These are phyloP conservation scores for Drosophila siamana DNA, from an alignment of 2,888 invertebrate species.

Conservation along the genomic window DNA sequence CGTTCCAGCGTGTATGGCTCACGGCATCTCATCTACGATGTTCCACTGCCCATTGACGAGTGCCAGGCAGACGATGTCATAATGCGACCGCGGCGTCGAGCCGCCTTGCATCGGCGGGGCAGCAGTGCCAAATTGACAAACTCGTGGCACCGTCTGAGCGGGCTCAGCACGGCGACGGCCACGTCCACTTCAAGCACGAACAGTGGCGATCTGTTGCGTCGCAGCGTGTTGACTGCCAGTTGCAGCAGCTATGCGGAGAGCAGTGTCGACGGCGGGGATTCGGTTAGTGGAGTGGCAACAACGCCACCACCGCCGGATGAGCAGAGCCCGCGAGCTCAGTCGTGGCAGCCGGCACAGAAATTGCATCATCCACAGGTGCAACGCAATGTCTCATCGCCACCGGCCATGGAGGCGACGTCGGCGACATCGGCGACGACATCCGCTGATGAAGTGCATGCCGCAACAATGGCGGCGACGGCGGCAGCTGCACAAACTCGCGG, in stretches of 20 bases:
- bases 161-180: conserved; percentile 72
- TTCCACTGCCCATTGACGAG: conserved; percentile 88
- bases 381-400: conserved; percentile 86
- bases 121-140: conserved; percentile 62
- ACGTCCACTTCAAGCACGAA: conserved; percentile 72
- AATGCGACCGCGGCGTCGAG: conserved; percentile 79
- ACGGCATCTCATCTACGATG: conserved; percentile 88
- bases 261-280: conserved; percentile 62
- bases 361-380: conserved; percentile 84
- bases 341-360: conserved; percentile 80
- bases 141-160: conserved; percentile 75
- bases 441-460: conserved; percentile 14
- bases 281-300: conserved; percentile 8
- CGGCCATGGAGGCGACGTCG: conserved; percentile 69
- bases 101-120: conserved; percentile 49
- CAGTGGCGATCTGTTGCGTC: conserved; percentile 72
- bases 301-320: conserved; percentile 15
- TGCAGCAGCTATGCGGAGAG: conserved; percentile 77
- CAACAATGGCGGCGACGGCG: neutral
- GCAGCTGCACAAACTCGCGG: conserved; percentile 52
- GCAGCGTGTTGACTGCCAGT: conserved; percentile 77
- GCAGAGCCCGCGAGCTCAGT: conserved; percentile 73
- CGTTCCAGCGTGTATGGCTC: conserved; percentile 86
- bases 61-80: conserved; percentile 86
- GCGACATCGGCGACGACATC: neutral